Conservation (phyloP, 2,888 invertebrate species). For the Plebejus anna region DNA sequence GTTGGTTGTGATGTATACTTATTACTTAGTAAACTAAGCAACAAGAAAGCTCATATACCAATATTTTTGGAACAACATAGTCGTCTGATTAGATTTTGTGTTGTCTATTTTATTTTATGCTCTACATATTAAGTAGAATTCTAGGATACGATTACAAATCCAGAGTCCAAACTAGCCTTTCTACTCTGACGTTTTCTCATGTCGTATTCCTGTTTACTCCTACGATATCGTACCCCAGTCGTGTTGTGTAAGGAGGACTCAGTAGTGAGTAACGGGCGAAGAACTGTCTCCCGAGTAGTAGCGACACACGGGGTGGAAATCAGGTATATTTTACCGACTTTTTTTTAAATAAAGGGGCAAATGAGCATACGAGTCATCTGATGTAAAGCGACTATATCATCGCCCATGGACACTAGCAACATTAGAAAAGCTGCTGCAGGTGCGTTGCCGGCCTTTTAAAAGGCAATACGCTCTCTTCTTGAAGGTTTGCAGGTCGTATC, state of each 20-base stretch:
- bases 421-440: no score
- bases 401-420: no score
- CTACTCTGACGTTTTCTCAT: not conserved
- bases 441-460: no score
- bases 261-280: slow-evolving; percentile 58
- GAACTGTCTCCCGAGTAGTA: slow-evolving; percentile 55
- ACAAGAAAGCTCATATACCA: not conserved
- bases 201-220: not conserved
- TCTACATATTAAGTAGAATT: no score
- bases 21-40: not conserved
- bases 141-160: no score
- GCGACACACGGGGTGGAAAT: slow-evolving; percentile 49
- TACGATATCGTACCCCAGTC: slow-evolving; percentile 35
- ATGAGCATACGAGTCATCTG: no score
- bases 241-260: slow-evolving; percentile 45
- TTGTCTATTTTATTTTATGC: not conserved
- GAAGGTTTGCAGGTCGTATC: no score
- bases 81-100: not conserved
- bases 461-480: no score
- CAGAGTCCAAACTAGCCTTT: not conserved
- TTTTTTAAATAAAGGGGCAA: not conserved
- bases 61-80: not conserved
- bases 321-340: slow-evolving; percentile 9
- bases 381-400: no score
- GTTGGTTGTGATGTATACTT: no score